Evolutionary conservation across 2,797 vertebrate genomes (phyloP).

Genomic region (Meriones psammophilus): DNA sequence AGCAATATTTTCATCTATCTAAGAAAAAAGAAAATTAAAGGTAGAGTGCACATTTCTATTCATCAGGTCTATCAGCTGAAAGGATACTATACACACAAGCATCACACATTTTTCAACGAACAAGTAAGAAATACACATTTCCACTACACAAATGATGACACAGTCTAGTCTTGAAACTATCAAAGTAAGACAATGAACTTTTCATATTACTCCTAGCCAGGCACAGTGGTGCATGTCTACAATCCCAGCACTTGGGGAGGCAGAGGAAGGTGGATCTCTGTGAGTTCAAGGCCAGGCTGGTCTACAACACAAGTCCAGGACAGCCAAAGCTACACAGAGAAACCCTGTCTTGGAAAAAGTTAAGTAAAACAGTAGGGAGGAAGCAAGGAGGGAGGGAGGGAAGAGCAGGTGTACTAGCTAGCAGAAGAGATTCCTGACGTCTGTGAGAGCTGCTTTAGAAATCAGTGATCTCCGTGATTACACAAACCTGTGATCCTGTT

Average conservation of each 20-base stretch:
- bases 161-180: not conserved
- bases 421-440: not conserved
- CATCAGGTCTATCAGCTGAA: too few species aligned
- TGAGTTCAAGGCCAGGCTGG: too few species aligned
- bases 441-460: not conserved
- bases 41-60: not conserved
- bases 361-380: not conserved
- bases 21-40: not conserved
- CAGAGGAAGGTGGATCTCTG: too few species aligned
- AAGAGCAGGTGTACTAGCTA: not conserved
- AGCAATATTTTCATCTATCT: not conserved
- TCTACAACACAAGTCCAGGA: too few species aligned
- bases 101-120: not conserved
- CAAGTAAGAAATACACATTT: not conserved
- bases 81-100: not conserved
- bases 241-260: too few species aligned
- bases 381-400: not conserved
- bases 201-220: not conserved
- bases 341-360: too few species aligned
- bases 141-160: not conserved
- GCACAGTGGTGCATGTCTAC: too few species aligned
- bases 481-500: rapidly evolving
- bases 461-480: rapidly evolving
- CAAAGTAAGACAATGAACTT: not conserved
- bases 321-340: too few species aligned